Percentiles rank a stretch among this genome's conserved stretches.
phyloP scores from a whole-genome alignment of 1,140 invertebrate species.

The Saccostrea echinata region DNA sequence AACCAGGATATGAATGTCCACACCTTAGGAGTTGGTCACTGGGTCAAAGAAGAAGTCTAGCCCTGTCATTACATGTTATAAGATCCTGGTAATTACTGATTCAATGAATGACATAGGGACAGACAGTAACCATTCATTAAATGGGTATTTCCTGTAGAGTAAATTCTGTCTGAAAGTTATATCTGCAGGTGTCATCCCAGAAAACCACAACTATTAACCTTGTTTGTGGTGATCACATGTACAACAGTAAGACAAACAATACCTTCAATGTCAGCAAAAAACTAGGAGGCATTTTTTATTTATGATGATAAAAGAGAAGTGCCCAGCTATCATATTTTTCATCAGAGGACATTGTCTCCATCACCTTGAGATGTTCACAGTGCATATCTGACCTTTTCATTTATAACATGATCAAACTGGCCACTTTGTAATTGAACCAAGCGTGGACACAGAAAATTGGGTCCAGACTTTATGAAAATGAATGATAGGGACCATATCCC shows the following conservation, averaged over 20 bases:
- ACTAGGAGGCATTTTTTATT: neutral
- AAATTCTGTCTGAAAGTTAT: conserved; percentile 15
- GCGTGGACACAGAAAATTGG: too few relatives aligned
- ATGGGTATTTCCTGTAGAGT: conserved; percentile 11
- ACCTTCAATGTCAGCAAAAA: neutral
- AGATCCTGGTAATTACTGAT: neutral
- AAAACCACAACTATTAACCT: neutral
- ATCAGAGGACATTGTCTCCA: neutral
- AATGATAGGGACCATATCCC: too few relatives aligned
- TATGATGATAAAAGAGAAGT: neutral
- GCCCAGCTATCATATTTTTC: neutral
- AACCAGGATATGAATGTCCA: neutral
- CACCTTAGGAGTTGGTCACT: neutral
- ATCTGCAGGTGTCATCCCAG: conserved; percentile 22
- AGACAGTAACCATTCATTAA: neutral
- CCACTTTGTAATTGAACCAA: too few relatives aligned
- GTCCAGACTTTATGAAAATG: too few relatives aligned
- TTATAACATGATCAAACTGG: too few relatives aligned
- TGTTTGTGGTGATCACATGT: neutral
- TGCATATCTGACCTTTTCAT: too few relatives aligned
- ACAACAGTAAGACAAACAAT: neutral
- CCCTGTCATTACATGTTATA: neutral
- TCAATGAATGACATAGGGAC: neutral
- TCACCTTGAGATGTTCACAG: neutral
- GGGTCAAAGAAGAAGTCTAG: neutral